A percentile compares a stretch with the other conserved stretches of the same genome.
Conservation (phyloP, 2,797 vertebrate genomes). For the Sebastes dallii region DNA sequence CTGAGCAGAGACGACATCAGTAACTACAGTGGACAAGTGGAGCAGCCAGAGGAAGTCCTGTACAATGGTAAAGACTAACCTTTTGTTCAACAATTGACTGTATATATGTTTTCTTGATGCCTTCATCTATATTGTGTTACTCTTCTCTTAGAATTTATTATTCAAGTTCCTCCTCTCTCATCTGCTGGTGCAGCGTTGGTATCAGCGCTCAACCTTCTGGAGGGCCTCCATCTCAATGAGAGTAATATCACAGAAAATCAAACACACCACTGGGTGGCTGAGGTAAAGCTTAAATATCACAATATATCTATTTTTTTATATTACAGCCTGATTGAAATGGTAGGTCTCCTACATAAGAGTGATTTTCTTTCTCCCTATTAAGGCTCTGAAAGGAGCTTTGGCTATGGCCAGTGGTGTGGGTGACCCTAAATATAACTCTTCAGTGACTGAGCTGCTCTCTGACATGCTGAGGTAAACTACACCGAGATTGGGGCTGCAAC, state of each 20-base stretch:
- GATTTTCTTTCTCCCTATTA: not conserved
- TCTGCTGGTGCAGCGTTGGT: slow-evolving; percentile 86
- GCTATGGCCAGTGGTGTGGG: slow-evolving; percentile 81
- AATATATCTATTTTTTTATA: not conserved
- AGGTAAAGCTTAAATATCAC: slow-evolving; percentile 70
- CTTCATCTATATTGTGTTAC: not conserved
- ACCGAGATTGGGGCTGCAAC: not conserved
- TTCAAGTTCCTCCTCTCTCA: slow-evolving; percentile 86
- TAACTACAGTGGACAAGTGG: slow-evolving; percentile 83
- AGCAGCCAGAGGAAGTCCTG: slow-evolving; percentile 80
- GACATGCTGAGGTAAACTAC: slow-evolving; percentile 84
- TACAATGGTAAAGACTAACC: slow-evolving; percentile 80
- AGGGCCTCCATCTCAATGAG: slow-evolving; percentile 82
- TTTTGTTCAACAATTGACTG: not conserved
- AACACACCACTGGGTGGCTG: slow-evolving; percentile 81
- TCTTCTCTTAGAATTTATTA: slow-evolving; percentile 81
- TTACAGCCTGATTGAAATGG: not conserved
- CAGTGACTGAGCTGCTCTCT: slow-evolving; percentile 78
- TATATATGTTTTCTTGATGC: not conserved
- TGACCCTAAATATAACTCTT: slow-evolving; percentile 80
- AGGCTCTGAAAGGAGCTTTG: slow-evolving; percentile 87
- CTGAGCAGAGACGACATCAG: slow-evolving; percentile 87
- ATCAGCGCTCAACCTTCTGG: slow-evolving; percentile 85
- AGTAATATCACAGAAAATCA: slow-evolving; percentile 73
- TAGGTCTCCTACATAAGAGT: not conserved